A percentile compares a stretch with the other conserved stretches of the same genome.
Evolutionary conservation across 2,113 vertebrate genomes (phyloP).

Genomic region (Silurus asotus): DNA sequence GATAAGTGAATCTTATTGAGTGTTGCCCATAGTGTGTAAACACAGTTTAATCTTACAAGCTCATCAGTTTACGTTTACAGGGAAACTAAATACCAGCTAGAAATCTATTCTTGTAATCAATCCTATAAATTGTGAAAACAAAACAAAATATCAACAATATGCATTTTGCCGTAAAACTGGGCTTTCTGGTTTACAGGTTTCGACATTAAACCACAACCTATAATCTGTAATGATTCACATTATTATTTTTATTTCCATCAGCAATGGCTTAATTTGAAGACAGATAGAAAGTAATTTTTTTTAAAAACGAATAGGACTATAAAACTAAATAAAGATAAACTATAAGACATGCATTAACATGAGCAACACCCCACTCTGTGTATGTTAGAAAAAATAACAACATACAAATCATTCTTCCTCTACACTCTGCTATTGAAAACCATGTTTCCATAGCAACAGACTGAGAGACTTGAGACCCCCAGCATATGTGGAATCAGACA

Average conservation of each 20-base stretch:
- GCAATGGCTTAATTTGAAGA: not conserved
- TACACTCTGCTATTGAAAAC: slow-evolving; percentile 11
- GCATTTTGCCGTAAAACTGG: not conserved
- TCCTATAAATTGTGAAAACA: not conserved
- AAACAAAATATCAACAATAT: not conserved
- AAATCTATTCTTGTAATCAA: not conserved
- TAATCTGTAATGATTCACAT: not conserved
- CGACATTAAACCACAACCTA: not conserved
- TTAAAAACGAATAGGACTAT: not conserved
- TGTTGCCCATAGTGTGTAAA: not conserved
- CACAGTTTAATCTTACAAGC: not conserved
- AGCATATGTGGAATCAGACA: slow-evolving; percentile 32
- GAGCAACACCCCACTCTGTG: not conserved
- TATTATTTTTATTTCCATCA: not conserved
- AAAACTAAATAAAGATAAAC: no score
- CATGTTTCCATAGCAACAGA: slow-evolving; percentile 54
- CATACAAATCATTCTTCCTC: slow-evolving; percentile 37
- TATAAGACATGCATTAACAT: not conserved
- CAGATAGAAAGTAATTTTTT: not conserved
- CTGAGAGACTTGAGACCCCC: slow-evolving; percentile 38
- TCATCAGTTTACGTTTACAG: not conserved
- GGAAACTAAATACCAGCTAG: not conserved
- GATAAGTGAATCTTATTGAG: not conserved
- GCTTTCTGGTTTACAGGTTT: not conserved
- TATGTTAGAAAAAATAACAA: slow-evolving; percentile 36